Evolutionary conservation across 2,888 invertebrate genomes (phyloP).

Genomic region (Cephonodes hylas): DNA sequence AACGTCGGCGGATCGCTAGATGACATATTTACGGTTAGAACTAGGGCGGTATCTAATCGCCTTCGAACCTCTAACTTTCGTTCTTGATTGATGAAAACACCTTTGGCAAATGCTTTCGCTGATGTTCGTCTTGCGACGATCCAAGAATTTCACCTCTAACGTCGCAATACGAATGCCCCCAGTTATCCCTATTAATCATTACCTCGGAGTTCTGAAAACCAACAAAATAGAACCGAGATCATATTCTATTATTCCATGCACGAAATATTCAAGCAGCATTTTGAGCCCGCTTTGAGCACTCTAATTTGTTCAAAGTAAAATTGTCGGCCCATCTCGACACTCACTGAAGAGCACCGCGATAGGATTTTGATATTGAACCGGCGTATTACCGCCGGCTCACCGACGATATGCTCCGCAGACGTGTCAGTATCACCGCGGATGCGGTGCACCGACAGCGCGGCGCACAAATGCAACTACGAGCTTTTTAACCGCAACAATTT

Average conservation of each 20-base stretch:
- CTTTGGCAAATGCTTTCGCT: slow-evolving; percentile 84
- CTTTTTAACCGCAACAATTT: slow-evolving; percentile 86
- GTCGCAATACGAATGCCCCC: slow-evolving; percentile 84
- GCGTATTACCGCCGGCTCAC: slow-evolving; percentile 45
- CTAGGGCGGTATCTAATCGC: slow-evolving; percentile 85
- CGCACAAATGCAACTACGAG: slow-evolving; percentile 80
- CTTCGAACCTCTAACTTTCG: slow-evolving; percentile 86
- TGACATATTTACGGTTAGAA: slow-evolving; percentile 85
- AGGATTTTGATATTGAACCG: slow-evolving; percentile 44
- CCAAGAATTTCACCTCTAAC: slow-evolving; percentile 85
- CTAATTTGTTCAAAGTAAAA: slow-evolving; percentile 86
- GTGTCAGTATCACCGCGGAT: slow-evolving; percentile 52
- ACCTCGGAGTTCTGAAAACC: slow-evolving; percentile 81
- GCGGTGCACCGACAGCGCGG: slow-evolving; percentile 71
- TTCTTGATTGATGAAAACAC: slow-evolving; percentile 86
- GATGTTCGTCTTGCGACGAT: slow-evolving; percentile 81
- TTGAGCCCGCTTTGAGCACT: slow-evolving; percentile 83
- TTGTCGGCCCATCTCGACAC: slow-evolving; percentile 60
- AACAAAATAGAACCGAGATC: slow-evolving; percentile 84
- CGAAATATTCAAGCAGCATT: slow-evolving; percentile 67
- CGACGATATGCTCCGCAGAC: slow-evolving; percentile 50
- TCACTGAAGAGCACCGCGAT: slow-evolving; percentile 43
- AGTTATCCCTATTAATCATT: slow-evolving; percentile 83
- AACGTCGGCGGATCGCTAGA: slow-evolving; percentile 82
- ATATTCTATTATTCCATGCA: slow-evolving; percentile 85